Percentiles rank a stretch among this genome's conserved stretches.
These are phyloP conservation scores for Cheilosia scutellata DNA, from an alignment of 2,888 invertebrate genomes.

Conservation along the genomic window DNA sequence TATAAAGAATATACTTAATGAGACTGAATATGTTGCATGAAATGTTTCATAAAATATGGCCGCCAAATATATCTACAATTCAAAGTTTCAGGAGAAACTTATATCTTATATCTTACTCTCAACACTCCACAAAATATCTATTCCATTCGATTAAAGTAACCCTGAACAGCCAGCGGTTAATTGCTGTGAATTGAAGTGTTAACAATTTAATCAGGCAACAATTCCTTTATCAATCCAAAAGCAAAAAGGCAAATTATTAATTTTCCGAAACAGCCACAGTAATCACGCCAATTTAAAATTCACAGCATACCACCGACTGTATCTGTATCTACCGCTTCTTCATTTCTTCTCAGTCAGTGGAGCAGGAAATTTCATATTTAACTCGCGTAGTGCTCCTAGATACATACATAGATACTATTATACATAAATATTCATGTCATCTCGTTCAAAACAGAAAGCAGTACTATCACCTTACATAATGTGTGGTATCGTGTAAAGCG, in stretches of 20 bases:
- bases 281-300: constrained; percentile 28
- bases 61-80: no score
- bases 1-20: no score
- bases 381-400: neutral
- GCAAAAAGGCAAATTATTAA: constrained; percentile 12
- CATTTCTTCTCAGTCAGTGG: constrained; percentile 6
- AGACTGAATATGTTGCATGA: no score
- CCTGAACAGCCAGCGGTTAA: neutral
- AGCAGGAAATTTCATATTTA: constrained; percentile 12
- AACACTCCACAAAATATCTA: neutral
- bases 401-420: neutral
- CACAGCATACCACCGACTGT: neutral
- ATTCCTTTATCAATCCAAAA: constrained; percentile 6
- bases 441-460: neutral
- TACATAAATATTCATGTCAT: constrained; percentile 6
- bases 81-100: neutral
- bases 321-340: neutral
- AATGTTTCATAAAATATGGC: no score
- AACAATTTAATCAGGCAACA: constrained; percentile 19
- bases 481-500: constrained; percentile 9
- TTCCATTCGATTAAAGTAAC: constrained; percentile 4
- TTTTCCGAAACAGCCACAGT: constrained; percentile 6
- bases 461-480: constrained; percentile 14
- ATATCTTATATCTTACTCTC: no score
- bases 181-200: constrained; percentile 35